phyloP scores from a whole-genome alignment of 2,113 vertebrate genomes.

The Bubalus kerabau region DNA sequence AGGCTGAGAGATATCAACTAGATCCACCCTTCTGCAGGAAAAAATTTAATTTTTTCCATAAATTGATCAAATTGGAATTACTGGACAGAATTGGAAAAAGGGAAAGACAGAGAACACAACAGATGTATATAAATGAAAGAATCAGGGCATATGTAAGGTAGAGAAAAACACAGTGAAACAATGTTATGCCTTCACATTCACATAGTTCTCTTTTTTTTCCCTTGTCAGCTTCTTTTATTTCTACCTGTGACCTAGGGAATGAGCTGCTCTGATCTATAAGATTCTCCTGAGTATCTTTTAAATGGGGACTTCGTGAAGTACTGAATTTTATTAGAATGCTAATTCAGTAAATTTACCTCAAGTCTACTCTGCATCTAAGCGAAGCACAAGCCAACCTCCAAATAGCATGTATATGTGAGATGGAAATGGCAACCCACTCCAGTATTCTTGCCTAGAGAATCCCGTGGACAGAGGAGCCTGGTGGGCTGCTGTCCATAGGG shows the following conservation, averaged over 20 bases:
- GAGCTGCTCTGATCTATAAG: background rate
- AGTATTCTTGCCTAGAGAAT: background rate
- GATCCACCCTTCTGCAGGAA: background rate
- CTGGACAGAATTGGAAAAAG: background rate
- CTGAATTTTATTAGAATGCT: background rate
- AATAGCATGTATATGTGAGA: background rate
- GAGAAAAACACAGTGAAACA: background rate
- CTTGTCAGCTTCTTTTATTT: background rate
- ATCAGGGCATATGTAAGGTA: background rate
- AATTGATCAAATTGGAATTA: background rate
- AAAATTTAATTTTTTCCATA: background rate
- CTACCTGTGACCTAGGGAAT: background rate
- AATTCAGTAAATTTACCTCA: background rate
- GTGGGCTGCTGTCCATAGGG: background rate
- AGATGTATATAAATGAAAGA: background rate
- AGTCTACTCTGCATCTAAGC: background rate
- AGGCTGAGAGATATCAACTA: background rate
- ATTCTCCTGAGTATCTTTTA: background rate
- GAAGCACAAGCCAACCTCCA: background rate
- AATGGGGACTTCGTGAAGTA: background rate
- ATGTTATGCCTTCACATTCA: background rate
- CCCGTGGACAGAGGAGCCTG: background rate
- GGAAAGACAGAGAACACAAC: background rate
- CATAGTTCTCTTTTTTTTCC: background rate
- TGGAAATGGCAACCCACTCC: background rate